Percentiles rank a stretch among this genome's conserved stretches.
Conservation (phyloP, 2,113 vertebrate genomes). For the Gracilinanus agilis region DNA sequence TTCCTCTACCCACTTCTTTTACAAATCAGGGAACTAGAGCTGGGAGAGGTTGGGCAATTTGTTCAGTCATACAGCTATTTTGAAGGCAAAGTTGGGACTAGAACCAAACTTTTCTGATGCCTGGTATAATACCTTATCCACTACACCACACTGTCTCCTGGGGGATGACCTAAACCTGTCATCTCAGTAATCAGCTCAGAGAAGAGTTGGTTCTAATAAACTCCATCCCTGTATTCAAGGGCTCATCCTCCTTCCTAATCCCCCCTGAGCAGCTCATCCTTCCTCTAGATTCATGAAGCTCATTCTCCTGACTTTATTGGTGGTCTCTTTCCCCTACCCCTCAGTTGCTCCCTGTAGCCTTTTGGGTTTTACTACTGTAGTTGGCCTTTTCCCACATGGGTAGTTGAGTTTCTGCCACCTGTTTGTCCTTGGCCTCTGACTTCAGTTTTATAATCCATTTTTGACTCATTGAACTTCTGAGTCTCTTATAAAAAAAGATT, state of each 20-base stretch:
- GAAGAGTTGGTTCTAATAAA: constrained; percentile 58
- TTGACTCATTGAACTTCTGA: not conserved
- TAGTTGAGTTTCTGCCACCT: not conserved
- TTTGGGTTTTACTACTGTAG: not conserved
- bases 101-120: not conserved
- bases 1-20: not conserved
- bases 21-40: not conserved
- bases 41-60: not conserved
- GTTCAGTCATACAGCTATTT: not conserved
- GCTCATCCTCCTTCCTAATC: constrained; percentile 64
- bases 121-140: not conserved
- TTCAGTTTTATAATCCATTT: not conserved
- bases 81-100: not conserved
- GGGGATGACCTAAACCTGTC: constrained; percentile 2
- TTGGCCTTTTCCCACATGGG: not conserved
- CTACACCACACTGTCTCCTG: not conserved
- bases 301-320: not conserved
- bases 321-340: not conserved
- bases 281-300: constrained; percentile 40
- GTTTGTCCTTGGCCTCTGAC: not conserved
- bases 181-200: not conserved
- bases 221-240: constrained; percentile 31
- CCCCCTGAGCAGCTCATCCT: constrained; percentile 61
- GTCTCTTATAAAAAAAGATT: not conserved
- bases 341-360: not conserved